These are phyloP conservation scores for Acanthosepion pharaonis DNA, from an alignment of 2,888 invertebrate species.

Conservation along the genomic window DNA sequence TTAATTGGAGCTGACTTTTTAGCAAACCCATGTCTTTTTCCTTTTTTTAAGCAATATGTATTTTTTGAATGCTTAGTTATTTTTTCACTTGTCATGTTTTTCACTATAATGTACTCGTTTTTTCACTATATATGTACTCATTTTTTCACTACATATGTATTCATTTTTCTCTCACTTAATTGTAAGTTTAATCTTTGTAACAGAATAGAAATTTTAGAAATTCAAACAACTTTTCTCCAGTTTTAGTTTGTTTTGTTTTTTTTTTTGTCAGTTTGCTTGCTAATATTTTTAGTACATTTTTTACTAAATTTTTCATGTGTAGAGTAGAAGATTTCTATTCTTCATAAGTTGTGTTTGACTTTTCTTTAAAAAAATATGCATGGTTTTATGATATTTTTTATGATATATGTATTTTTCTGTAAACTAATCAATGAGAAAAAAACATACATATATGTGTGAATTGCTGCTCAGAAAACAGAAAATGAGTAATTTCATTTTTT, in stretches of 20 bases:
- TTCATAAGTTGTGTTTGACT: neutral
- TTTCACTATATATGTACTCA: neutral
- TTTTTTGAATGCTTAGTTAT: neutral
- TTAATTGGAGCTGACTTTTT: neutral
- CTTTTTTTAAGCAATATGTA: neutral
- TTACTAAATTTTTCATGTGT: neutral
- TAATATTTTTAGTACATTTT: neutral
- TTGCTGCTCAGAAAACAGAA: neutral
- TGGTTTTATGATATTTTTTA: neutral
- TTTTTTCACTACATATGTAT: neutral
- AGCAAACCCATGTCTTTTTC: neutral
- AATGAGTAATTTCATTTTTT: too few relatives aligned
- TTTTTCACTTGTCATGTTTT: conserved; percentile 14
- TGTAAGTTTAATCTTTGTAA: neutral
- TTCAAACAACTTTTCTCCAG: neutral
- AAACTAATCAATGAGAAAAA: neutral
- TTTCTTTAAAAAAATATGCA: neutral
- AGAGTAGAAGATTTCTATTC: conserved; percentile 1
- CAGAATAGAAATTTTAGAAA: conserved; percentile 4
- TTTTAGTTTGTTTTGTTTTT: too few relatives aligned
- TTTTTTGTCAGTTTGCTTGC: neutral
- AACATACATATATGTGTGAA: conserved; percentile 13
- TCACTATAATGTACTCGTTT: neutral
- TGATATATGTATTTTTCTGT: neutral
- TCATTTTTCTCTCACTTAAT: neutral